These are phyloP conservation scores for Sycophila texana DNA, from an alignment of 2,888 invertebrate genomes.

Conservation along the genomic window DNA sequence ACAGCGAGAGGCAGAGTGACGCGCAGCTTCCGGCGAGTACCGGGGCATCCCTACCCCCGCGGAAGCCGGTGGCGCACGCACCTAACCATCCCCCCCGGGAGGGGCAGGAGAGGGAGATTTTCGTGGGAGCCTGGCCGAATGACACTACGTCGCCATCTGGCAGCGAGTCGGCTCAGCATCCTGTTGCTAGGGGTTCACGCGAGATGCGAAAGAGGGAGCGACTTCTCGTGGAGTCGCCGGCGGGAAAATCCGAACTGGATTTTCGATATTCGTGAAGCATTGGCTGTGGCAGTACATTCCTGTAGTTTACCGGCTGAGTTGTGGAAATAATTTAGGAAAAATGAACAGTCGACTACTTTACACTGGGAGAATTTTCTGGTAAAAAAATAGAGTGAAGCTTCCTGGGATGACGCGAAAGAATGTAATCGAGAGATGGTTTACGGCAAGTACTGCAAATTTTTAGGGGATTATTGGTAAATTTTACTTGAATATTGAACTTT, in stretches of 20 bases:
- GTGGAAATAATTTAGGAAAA: no score
- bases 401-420: no score
- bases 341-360: no score
- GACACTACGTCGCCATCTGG: conserved; percentile 56
- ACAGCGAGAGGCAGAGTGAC: conserved; percentile 63
- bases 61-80: conserved; percentile 2
- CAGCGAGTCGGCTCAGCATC: conserved; percentile 52
- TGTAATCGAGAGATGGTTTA: no score
- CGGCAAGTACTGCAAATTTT: no score
- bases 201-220: conserved; percentile 55
- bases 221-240: not conserved
- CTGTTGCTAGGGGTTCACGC: conserved; percentile 49
- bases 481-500: no score
- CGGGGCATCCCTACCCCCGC: conserved; percentile 56
- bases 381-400: no score
- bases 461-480: no score
- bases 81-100: conserved; percentile 32
- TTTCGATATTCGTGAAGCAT: not conserved
- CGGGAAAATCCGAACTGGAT: conserved; percentile 45
- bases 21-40: conserved; percentile 41
- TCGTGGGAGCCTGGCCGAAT: conserved; percentile 1
- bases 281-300: not conserved
- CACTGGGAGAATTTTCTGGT: no score
- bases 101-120: conserved; percentile 40
- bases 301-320: not conserved